These are phyloP conservation scores for Spinus pinus DNA, from an alignment of 2,797 vertebrate genomes.

Conservation along the genomic window DNA sequence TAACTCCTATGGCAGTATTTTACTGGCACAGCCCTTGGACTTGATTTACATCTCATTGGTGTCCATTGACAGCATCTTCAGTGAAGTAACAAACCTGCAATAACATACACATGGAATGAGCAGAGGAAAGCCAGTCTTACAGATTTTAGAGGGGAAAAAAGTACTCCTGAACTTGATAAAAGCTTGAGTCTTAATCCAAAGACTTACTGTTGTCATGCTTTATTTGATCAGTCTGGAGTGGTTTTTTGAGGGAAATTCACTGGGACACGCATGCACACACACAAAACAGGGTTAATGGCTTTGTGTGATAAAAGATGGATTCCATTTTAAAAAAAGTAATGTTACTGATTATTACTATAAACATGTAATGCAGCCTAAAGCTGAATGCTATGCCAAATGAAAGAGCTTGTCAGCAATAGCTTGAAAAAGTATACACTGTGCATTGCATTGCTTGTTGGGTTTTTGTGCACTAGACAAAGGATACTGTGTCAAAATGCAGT, in stretches of 20 bases:
- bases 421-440: neutral
- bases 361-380: neutral
- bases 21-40: neutral
- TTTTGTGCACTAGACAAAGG: neutral
- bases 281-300: neutral
- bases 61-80: neutral
- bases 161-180: neutral
- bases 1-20: neutral
- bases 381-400: neutral
- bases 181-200: neutral
- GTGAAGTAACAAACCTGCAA: neutral
- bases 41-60: neutral
- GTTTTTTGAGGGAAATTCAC: neutral
- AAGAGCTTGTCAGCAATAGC: neutral
- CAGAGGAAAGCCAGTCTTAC: neutral
- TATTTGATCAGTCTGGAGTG: neutral
- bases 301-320: neutral
- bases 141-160: neutral
- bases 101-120: neutral
- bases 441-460: neutral
- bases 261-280: too few species aligned
- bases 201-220: neutral
- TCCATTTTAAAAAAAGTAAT: neutral
- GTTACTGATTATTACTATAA: neutral
- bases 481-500: neutral